Evolutionary conservation across 53 echinoderm and acorn worm species (phyloP).

Genomic region (Paracentrotus lividus): DNA sequence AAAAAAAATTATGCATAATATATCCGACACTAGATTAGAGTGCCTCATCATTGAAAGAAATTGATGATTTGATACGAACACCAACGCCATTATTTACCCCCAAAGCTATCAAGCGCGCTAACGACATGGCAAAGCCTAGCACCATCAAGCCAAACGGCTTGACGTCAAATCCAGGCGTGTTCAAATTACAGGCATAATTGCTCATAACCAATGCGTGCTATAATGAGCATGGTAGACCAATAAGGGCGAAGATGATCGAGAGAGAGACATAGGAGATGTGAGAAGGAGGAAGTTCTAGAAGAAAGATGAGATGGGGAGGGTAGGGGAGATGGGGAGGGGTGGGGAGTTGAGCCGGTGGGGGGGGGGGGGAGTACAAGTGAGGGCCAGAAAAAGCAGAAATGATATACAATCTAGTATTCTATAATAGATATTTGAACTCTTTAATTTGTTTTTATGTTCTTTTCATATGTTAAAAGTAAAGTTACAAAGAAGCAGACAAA

Average conservation of each 20-base stretch:
- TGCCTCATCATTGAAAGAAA: conserved; percentile 48
- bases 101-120: conserved; percentile 54
- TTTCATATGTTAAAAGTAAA: too few species aligned
- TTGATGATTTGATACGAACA: conserved; percentile 56
- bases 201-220: conserved; percentile 48
- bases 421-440: too few species aligned
- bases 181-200: conserved; percentile 69
- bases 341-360: not conserved
- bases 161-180: conserved; percentile 69
- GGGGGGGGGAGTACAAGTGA: not conserved
- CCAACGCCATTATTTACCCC: conserved; percentile 50
- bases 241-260: not conserved
- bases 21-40: not conserved
- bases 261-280: not conserved
- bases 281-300: not conserved
- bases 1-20: conserved; percentile 11
- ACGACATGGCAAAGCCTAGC: conserved; percentile 32
- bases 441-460: too few species aligned
- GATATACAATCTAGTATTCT: too few species aligned
- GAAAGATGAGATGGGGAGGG: not conserved
- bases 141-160: conserved; percentile 62
- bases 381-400: too few species aligned
- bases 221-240: conserved; percentile 36
- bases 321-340: not conserved
- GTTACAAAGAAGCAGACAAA: too few species aligned